A percentile compares a stretch with the other conserved stretches of the same genome.
Evolutionary conservation across 2,888 invertebrate genomes (phyloP).

Genomic region (Ormyrus pomaceus): DNA sequence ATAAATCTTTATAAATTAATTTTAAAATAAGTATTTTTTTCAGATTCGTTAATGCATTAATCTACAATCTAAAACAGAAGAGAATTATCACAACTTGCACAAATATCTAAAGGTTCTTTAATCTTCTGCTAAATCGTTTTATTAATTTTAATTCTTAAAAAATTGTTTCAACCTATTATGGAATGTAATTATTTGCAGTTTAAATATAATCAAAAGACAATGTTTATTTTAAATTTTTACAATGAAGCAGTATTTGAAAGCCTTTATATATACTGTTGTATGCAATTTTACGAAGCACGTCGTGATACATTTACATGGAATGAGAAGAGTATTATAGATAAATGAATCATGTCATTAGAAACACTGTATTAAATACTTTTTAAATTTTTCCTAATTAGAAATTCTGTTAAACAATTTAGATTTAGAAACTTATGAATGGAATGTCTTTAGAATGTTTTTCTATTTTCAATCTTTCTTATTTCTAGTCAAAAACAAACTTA

Average conservation of each 20-base stretch:
- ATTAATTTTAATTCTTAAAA: slow-evolving; percentile 9
- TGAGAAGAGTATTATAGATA: slow-evolving; percentile 22
- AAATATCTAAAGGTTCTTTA: slow-evolving; percentile 2
- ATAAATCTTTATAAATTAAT: slow-evolving; percentile 1
- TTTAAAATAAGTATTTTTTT: slow-evolving; percentile 5
- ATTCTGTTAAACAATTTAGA: too few species aligned
- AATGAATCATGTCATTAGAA: slow-evolving; percentile 10
- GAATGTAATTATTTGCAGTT: slow-evolving; percentile 35
- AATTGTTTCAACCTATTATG: slow-evolving; percentile 10
- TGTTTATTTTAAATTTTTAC: slow-evolving; percentile 10
- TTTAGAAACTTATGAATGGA: slow-evolving; percentile 3
- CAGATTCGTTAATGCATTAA: slow-evolving; percentile 3
- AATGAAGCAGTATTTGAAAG: slow-evolving; percentile 10
- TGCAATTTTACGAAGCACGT: neutral
- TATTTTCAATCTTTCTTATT: neutral
- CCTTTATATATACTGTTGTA: neutral
- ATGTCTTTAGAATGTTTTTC: slow-evolving; percentile 1
- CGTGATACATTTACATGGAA: slow-evolving; percentile 14
- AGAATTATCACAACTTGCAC: slow-evolving; percentile 45
- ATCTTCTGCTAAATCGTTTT: slow-evolving; percentile 21
- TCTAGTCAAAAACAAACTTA: slow-evolving; percentile 1
- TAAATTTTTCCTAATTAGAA: slow-evolving; percentile 11
- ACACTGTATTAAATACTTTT: slow-evolving; percentile 9
- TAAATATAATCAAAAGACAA: neutral
- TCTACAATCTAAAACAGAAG: slow-evolving; percentile 9